A percentile compares a stretch with the other conserved stretches of the same genome.
phyloP scores from a whole-genome alignment of 2,797 vertebrate genomes.

The Rhinatrema bivittatum region DNA sequence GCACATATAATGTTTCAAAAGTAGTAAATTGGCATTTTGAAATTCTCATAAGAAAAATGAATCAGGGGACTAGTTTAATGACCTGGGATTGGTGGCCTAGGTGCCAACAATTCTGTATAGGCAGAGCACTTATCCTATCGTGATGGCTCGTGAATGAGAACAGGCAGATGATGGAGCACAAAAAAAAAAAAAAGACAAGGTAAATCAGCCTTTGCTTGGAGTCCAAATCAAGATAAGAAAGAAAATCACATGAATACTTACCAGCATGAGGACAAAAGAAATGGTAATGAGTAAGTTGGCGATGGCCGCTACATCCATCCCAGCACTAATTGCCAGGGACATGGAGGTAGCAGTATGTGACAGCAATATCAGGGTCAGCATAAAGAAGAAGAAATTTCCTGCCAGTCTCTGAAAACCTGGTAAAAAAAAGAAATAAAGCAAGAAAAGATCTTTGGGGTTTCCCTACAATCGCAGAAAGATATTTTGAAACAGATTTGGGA shows the following conservation, averaged over 20 bases:
- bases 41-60: too few species aligned
- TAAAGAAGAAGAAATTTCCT: slow-evolving; percentile 43
- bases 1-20: too few species aligned
- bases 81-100: too few species aligned
- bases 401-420: slow-evolving; percentile 37
- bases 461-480: background rate
- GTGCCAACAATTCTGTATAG: too few species aligned
- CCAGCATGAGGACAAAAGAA: slow-evolving; percentile 51
- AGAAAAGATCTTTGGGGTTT: background rate
- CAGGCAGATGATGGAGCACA: too few species aligned
- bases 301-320: slow-evolving; percentile 43
- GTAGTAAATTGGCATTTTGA: too few species aligned
- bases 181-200: too few species aligned
- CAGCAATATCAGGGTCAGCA: slow-evolving; percentile 34
- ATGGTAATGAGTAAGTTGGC: slow-evolving; percentile 45
- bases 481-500: background rate
- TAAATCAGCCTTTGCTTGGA: too few species aligned
- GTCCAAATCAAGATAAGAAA: too few species aligned
- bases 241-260: slow-evolving; percentile 22
- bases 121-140: too few species aligned
- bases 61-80: too few species aligned
- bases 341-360: slow-evolving; percentile 46
- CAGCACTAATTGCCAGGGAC: slow-evolving; percentile 47
- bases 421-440: slow-evolving; percentile 4
- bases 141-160: too few species aligned